Evolutionary conservation across 2,113 vertebrate species (phyloP).

Genomic region (Muntiacus muntjak): DNA sequence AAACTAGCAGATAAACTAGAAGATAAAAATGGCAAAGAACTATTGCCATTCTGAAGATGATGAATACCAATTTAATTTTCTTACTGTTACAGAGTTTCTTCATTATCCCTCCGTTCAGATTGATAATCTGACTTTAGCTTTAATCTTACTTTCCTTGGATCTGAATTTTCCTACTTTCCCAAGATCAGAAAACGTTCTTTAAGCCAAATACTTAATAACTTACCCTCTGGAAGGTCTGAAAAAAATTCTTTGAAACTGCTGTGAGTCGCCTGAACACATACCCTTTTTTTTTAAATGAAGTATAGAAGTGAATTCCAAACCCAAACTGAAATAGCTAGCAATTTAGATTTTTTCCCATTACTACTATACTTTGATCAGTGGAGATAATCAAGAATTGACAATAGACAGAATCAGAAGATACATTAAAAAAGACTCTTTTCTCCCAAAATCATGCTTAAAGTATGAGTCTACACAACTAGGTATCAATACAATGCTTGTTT

Average conservation of each 20-base stretch:
- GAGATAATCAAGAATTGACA: not conserved
- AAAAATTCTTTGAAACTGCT: not conserved
- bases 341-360: not conserved
- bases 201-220: not conserved
- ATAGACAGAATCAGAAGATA: not conserved
- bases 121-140: not conserved
- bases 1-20: too few relatives aligned
- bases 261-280: not conserved
- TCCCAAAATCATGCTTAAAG: not conserved
- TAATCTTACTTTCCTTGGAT: not conserved
- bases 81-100: not conserved
- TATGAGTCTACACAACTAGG: not conserved
- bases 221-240: not conserved
- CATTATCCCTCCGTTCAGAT: not conserved
- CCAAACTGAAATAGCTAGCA: not conserved
- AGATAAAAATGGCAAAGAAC: not conserved
- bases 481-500: not conserved
- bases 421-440: not conserved
- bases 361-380: not conserved
- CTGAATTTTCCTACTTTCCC: not conserved
- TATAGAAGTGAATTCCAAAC: not conserved
- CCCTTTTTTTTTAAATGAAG: not conserved
- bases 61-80: not conserved
- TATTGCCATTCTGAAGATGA: not conserved
- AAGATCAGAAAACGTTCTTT: not conserved